A percentile compares a stretch with the other conserved stretches of the same genome.
Evolutionary conservation across 35 echinoderm and acorn worm species (phyloP).

Genomic region (Acanthaster planci): DNA sequence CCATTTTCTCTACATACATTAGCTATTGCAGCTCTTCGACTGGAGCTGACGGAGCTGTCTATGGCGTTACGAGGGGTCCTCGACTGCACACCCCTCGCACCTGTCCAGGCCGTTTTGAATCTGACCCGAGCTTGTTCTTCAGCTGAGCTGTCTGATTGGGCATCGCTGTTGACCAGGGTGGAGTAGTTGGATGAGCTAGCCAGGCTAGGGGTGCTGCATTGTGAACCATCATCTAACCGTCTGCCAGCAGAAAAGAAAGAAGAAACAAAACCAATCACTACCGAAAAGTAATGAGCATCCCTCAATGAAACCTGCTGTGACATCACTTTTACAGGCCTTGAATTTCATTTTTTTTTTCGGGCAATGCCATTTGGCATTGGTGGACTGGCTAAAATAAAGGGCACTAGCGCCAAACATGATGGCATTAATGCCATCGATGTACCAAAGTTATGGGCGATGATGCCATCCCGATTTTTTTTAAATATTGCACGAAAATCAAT

Average conservation of each 20-base stretch:
- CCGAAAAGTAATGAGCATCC: no score
- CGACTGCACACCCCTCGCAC: neutral
- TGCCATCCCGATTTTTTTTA: no score
- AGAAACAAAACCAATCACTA: no score
- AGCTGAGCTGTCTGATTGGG: neutral
- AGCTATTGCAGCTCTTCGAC: neutral
- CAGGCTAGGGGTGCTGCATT: constrained; percentile 18
- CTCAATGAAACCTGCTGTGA: no score
- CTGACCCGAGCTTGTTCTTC: neutral
- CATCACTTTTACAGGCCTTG: no score
- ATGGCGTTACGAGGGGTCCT: constrained; percentile 23
- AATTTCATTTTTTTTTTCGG: no score
- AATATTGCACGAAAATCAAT: no score
- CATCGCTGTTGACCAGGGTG: neutral
- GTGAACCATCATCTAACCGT: neutral
- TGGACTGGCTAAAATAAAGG: no score
- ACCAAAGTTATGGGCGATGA: no score
- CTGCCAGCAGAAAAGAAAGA: neutral
- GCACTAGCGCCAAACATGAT: no score
- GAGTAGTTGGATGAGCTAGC: constrained; percentile 8
- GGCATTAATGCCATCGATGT: no score
- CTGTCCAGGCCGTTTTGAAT: neutral
- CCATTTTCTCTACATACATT: neutral
- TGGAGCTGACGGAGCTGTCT: constrained; percentile 26
- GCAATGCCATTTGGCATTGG: no score